Evolutionary conservation across 2,797 vertebrate genomes (phyloP), one percentile per base, ranked within the genome.

Genomic region (Gymnothorax reevesii): DNA sequence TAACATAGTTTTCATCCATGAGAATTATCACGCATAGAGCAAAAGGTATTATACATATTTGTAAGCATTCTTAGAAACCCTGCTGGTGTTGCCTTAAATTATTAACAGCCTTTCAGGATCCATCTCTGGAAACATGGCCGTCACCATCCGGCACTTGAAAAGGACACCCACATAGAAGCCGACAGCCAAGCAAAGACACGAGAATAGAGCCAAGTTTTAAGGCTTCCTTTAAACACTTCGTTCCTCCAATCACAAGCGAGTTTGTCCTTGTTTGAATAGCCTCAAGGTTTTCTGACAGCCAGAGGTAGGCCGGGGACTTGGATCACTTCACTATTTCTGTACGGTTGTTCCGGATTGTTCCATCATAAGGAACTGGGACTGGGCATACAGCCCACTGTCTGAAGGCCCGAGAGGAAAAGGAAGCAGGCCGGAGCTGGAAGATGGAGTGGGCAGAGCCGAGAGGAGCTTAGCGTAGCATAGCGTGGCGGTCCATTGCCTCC

Each of bases 351-450:
- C 82, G 84, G 83, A 66, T 57, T 13, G 55, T 82, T 83, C 64
- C 69, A 20, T 75, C 33, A 54, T 57, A 59, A 79, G 54, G 64
- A 77, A 71, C 82, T 57, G 73, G 59, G 73, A 64, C 66, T 20
- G 71, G 73, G 57, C 73, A 66, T 83, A 62, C 22, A 80, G 73
- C 60, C 73, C 59, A 82, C 82, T 79, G 77, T 59, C 83, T 84
- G 83, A 84, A 57, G 27, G 49, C 77, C 33, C 33, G 20, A 60
- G 84, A 66, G 73, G 77, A 85, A 87, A 49, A 73, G 84, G 55
- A 87, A 87, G 62, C 57, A 87, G n/a, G n/a, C 59, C 10, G 42
- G 71, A 57, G 77, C 82, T 54, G 54, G 80, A 57, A 83, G 69
- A 83, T 25, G 62, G 66, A 83, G 60, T 49, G 4, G 83, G 83